These are phyloP conservation scores for Trematocara nigrifrons DNA, from an alignment of 2,113 vertebrate species.

Conservation along the genomic window DNA sequence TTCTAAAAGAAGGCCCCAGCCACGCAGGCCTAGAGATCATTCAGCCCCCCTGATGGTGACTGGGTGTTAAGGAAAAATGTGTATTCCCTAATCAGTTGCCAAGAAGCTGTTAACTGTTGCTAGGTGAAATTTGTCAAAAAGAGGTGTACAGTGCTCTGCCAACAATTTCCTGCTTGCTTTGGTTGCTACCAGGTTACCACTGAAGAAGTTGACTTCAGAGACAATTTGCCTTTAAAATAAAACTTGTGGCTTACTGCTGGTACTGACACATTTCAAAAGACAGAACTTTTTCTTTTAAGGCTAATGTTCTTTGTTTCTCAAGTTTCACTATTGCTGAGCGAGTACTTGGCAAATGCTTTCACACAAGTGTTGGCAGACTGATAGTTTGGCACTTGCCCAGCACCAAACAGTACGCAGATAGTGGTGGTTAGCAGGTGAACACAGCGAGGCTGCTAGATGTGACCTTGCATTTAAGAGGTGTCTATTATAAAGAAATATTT, in stretches of 20 bases:
- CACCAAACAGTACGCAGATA: not conserved
- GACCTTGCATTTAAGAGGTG: not conserved
- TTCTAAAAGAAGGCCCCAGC: not conserved
- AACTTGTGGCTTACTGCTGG: not conserved
- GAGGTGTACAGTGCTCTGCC: not conserved
- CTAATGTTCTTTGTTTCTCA: not conserved
- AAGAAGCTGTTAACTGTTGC: not conserved
- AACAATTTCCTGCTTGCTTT: not conserved
- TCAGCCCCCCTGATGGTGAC: not conserved
- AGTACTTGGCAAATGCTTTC: not conserved
- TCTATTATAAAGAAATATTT: not conserved
- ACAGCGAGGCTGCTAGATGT: not conserved
- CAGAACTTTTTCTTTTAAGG: not conserved
- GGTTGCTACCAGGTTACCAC: not conserved
- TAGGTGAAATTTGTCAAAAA: not conserved
- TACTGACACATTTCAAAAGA: not conserved
- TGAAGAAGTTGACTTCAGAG: not conserved
- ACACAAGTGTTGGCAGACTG: not conserved
- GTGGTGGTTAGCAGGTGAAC: not conserved
- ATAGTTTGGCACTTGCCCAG: not conserved
- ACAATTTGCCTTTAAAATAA: not conserved
- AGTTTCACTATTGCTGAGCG: not conserved
- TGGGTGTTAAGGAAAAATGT: not conserved
- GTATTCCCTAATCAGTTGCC: not conserved
- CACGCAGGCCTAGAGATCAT: not conserved